phyloP scores from a whole-genome alignment of 92 coral and sea anemone genomes.

The Zoanthus solanderi region DNA sequence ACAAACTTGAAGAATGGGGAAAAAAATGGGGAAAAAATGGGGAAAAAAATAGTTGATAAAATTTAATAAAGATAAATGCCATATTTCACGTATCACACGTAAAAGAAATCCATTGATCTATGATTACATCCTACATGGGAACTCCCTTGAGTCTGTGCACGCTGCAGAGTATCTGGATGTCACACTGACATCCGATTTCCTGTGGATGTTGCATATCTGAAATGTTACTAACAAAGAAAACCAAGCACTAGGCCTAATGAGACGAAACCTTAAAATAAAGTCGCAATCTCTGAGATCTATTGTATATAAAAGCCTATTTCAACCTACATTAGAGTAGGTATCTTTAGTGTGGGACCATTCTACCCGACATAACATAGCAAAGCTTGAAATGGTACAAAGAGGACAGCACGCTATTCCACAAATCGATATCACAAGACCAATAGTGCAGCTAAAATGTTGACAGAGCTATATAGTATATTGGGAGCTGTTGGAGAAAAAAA shows the following conservation, averaged over 20 bases:
- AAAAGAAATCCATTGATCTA: neutral
- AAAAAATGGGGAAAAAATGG: neutral
- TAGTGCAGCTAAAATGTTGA: neutral
- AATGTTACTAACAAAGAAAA: neutral
- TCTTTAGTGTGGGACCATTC: neutral
- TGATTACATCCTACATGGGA: neutral
- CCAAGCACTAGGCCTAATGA: conserved; percentile 1
- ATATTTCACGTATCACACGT: neutral
- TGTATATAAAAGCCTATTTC: neutral
- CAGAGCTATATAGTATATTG: neutral
- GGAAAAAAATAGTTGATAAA: neutral
- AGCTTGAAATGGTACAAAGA: neutral
- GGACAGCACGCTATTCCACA: neutral
- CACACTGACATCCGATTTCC: neutral
- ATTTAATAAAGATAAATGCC: neutral
- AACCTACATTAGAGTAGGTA: conserved; percentile 4
- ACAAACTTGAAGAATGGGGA: neutral
- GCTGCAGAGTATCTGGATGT: neutral
- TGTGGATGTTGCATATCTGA: neutral
- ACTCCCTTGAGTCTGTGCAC: neutral
- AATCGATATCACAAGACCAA: neutral
- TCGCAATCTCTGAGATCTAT: neutral
- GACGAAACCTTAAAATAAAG: neutral
- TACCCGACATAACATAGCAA: too few relatives aligned
- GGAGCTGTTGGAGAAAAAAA: neutral